Conservation (phyloP, 2,797 vertebrate species). For the Takifugu rubripes region DNA sequence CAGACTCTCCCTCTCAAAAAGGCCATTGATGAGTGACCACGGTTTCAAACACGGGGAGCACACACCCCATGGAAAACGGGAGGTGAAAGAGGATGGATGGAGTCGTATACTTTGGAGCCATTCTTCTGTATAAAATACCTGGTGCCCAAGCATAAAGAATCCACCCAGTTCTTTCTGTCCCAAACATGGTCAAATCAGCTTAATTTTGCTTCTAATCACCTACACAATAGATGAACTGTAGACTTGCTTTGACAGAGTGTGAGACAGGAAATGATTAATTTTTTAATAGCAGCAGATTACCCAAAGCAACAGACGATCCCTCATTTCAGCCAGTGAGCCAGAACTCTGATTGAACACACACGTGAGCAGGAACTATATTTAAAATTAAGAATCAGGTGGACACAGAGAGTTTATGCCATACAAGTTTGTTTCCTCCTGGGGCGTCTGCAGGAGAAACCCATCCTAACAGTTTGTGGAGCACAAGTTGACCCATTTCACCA, state of each 20-base stretch:
- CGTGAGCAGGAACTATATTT: too few species aligned
- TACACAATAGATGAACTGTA: background rate
- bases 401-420: background rate
- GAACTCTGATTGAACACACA: too few species aligned
- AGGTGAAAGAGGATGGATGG: conserved; percentile 13
- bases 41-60: conserved; percentile 31
- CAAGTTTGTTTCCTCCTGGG: background rate
- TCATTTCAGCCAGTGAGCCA: background rate
- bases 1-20: conserved; percentile 57
- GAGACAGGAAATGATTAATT: too few species aligned
- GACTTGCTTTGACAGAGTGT: background rate
- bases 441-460: conserved; percentile 24
- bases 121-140: conserved; percentile 47
- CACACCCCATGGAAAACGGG: conserved; percentile 13
- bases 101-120: conserved; percentile 33
- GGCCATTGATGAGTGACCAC: conserved; percentile 54
- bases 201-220: background rate
- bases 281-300: too few species aligned
- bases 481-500: conserved; percentile 55
- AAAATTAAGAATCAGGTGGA: too few species aligned
- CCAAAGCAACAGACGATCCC: background rate
- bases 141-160: conserved; percentile 26
- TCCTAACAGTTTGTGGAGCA: conserved; percentile 32
- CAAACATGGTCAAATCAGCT: background rate
- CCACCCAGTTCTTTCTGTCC: background rate